A percentile compares a stretch with the other conserved stretches of the same genome.
These are phyloP conservation scores for Zosterops borbonicus DNA, from an alignment of 2,113 vertebrate genomes.

Conservation along the genomic window DNA sequence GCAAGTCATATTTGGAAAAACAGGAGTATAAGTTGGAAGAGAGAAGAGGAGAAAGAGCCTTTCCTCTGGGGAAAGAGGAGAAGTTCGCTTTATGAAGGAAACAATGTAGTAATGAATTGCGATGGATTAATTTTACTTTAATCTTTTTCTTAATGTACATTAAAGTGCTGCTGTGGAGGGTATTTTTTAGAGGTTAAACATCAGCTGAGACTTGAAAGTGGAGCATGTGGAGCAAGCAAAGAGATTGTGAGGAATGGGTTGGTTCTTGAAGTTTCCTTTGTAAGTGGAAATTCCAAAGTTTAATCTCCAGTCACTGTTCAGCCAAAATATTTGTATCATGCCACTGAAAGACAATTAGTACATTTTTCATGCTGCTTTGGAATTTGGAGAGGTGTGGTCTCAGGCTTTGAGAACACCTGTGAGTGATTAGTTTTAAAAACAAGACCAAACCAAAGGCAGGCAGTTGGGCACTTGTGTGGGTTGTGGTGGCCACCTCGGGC, in stretches of 20 bases:
- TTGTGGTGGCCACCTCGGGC: accelerated
- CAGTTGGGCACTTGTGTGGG: neutral
- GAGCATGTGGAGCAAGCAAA: accelerated
- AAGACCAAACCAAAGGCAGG: neutral
- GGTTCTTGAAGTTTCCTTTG: neutral
- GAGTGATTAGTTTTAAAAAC: neutral
- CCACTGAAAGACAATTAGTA: neutral
- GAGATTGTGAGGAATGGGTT: accelerated
- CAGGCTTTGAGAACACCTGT: neutral
- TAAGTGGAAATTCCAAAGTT: neutral
- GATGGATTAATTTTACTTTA: neutral
- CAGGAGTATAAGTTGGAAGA: neutral
- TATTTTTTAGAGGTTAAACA: neutral
- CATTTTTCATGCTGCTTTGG: neutral
- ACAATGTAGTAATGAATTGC: neutral
- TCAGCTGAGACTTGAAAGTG: neutral
- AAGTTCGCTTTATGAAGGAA: neutral
- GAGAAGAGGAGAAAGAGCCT: neutral
- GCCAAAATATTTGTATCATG: neutral
- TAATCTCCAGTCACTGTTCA: neutral
- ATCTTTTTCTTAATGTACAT: neutral
- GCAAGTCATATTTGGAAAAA: neutral
- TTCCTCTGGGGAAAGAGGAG: neutral
- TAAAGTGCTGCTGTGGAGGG: neutral
- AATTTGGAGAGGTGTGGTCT: neutral